These are phyloP conservation scores for Dreissena polymorpha DNA, from an alignment of 1,140 invertebrate genomes.

Conservation along the genomic window DNA sequence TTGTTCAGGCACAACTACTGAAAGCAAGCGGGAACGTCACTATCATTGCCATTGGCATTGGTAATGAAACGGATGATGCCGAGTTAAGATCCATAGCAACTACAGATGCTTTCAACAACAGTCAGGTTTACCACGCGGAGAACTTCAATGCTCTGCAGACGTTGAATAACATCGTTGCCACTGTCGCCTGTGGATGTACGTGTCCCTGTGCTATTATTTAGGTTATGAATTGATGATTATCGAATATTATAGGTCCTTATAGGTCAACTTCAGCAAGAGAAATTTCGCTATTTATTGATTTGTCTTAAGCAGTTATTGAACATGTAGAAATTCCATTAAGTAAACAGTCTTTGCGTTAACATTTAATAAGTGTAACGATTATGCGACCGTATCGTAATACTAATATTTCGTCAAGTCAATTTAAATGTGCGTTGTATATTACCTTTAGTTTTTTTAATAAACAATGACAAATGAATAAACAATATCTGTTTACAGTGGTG, in stretches of 20 bases:
- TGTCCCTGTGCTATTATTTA: neutral
- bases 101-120: neutral
- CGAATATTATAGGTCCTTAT: too few species aligned
- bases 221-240: too few species aligned
- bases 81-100: slow-evolving; percentile 29
- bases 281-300: neutral
- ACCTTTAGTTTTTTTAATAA: neutral
- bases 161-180: slow-evolving; percentile 13
- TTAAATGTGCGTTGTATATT: neutral
- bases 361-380: neutral
- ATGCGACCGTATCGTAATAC: neutral
- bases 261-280: neutral
- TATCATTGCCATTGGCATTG: slow-evolving; percentile 39
- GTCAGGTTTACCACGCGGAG: slow-evolving; percentile 18
- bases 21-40: slow-evolving; percentile 30
- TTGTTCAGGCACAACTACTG: slow-evolving; percentile 19
- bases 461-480: neutral
- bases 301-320: neutral
- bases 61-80: slow-evolving; percentile 5
- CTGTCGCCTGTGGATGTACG: slow-evolving; percentile 39
- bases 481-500: neutral
- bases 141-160: slow-evolving; percentile 28
- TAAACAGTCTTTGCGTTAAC: neutral
- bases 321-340: neutral
- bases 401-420: neutral